Evolutionary conservation across 2,797 vertebrate species (phyloP).

Genomic region (Pipistrellus pygmaeus): DNA sequence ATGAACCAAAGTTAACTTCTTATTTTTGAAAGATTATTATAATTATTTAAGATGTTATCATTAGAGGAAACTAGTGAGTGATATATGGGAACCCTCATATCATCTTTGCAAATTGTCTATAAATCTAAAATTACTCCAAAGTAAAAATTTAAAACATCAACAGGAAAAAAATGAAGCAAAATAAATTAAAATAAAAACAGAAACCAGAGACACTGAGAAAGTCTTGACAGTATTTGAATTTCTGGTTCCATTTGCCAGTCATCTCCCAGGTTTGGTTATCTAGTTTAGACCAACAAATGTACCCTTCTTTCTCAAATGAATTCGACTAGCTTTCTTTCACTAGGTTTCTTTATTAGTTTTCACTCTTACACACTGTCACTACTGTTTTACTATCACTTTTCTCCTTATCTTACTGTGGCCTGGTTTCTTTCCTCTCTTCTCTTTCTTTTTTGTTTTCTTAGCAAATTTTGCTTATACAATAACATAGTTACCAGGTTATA

Average conservation of each 20-base stretch:
- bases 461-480: background rate
- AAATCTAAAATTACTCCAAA: constrained; percentile 56
- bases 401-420: background rate
- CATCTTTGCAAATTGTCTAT: constrained; percentile 52
- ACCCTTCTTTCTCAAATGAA: constrained; percentile 6
- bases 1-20: background rate
- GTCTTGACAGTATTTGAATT: constrained; percentile 39
- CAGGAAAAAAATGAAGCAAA: constrained; percentile 50
- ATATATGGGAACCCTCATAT: background rate
- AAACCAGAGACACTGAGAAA: constrained; percentile 31
- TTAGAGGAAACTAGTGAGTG: constrained; percentile 46
- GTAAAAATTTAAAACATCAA: constrained; percentile 23
- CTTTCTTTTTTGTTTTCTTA: background rate
- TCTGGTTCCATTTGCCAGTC: constrained; percentile 10
- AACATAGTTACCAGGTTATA: background rate
- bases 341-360: too few species aligned
- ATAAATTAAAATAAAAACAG: constrained; percentile 51
- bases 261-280: background rate
- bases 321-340: background rate
- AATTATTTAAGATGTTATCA: constrained; percentile 15
- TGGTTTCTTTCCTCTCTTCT: background rate
- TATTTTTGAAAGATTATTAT: constrained; percentile 3
- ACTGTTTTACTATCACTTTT: background rate
- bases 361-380: background rate
- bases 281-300: background rate